phyloP scores from a whole-genome alignment of 2,888 invertebrate genomes.

The Melinopterus prodromus region DNA sequence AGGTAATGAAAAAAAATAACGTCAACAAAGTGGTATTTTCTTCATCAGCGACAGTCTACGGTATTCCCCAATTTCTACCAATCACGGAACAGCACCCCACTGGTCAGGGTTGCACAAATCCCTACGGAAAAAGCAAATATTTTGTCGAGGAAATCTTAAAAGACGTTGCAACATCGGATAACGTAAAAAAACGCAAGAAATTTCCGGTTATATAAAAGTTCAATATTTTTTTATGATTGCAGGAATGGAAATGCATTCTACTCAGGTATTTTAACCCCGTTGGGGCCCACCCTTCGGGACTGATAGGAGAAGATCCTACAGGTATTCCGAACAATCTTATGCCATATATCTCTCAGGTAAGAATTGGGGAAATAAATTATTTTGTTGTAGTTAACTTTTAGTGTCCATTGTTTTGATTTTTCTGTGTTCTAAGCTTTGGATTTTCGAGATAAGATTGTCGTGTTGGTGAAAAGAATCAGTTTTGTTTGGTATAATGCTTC shows the following conservation, averaged over 20 bases:
- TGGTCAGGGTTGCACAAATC: slow-evolving; percentile 86
- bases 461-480: not conserved
- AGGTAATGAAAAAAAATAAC: slow-evolving; percentile 80
- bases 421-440: not conserved
- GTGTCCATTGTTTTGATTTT: not conserved
- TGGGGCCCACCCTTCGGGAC: slow-evolving; percentile 89
- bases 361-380: not conserved
- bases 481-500: not conserved
- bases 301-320: slow-evolving; percentile 91
- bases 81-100: slow-evolving; percentile 85
- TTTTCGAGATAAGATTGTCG: not conserved
- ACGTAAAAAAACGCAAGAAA: slow-evolving; percentile 62
- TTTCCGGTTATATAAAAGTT: not conserved
- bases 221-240: slow-evolving; percentile 44
- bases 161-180: slow-evolving; percentile 81
- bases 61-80: slow-evolving; percentile 83
- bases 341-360: slow-evolving; percentile 87
- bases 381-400: not conserved
- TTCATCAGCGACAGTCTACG: slow-evolving; percentile 95
- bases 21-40: slow-evolving; percentile 85
- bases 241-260: slow-evolving; percentile 82
- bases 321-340: slow-evolving; percentile 94
- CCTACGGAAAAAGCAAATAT: slow-evolving; percentile 93
- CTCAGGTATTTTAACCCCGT: slow-evolving; percentile 96
- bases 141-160: slow-evolving; percentile 94